Base-by-base conservation (phyloP, 2,797 vertebrate genomes). In the Myripristis murdjan region DNA sequence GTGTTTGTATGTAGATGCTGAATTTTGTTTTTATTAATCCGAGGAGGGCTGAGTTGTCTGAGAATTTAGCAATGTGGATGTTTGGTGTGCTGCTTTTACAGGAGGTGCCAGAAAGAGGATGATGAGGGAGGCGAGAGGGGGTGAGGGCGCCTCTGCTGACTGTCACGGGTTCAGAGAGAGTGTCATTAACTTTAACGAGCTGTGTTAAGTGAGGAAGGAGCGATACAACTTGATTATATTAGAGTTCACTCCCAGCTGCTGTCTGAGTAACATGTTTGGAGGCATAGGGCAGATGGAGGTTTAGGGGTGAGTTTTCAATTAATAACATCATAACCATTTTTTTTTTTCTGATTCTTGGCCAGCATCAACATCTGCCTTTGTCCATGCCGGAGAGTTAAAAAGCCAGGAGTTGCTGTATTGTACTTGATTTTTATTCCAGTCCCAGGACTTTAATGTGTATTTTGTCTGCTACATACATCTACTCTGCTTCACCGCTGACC, bases 211-310 rank as follows among this genome's bases (percentile, higher is more conserved):
- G 49, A 44, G 46, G 70, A 70, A 49, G 22, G 48, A 56, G 77
- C 85, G 48, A 74, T 56, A 75, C 70, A 48, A 43, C 18, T 78
- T 70, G 51, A 68, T 80, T 66, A 75, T 53, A 22, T 51, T 63
- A 76, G 64, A n/a, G 41, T 82, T 72, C 11, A 44, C 62, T 66
- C 63, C 18, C 8, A 58, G 49, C 63, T 51, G 57, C 18, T 26
- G 43, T 73, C 41, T 47, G 68, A 81, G 77, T 75, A 70, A 59
- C 69, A 61, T 18, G n/a, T 56, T 53, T 26, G 47, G 51, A 62
- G 72, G 58, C 75, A 66, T 78, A 68, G 70, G 73, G 63, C 28
- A 23, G 51, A 67, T 66, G 67, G 48, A 72, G 77, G 74, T 81
- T 77, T 64, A 79, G 43, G 12, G 43, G 33, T 2, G 15, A 4